A percentile compares a stretch with the other conserved stretches of the same genome.
Evolutionary conservation across 2,888 invertebrate genomes (phyloP).

Genomic region (Patella depressa): DNA sequence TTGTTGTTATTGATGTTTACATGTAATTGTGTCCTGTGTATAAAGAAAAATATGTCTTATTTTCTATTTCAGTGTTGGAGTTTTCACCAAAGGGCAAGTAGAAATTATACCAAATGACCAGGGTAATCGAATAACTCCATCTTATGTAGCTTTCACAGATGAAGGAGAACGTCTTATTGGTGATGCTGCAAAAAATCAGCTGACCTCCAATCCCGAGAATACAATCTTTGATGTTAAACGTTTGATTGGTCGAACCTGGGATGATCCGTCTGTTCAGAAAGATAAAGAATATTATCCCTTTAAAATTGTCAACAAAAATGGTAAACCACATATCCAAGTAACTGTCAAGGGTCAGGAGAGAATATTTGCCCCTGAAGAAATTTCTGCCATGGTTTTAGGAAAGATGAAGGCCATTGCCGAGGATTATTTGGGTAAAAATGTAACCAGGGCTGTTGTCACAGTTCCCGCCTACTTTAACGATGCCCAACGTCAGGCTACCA

Average conservation of each 20-base stretch:
- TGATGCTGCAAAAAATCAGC: conserved; percentile 98
- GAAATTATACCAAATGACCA: conserved; percentile 99
- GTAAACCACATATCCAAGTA: conserved; percentile 91
- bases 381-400: conserved; percentile 96
- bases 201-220: conserved; percentile 98
- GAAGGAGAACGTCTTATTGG: conserved; percentile 97
- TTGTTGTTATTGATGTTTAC: conserved; percentile 1
- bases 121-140: conserved; percentile 97
- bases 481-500: conserved; percentile 98
- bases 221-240: conserved; percentile 99
- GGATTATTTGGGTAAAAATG: conserved; percentile 93
- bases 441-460: conserved; percentile 90
- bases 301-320: conserved; percentile 88
- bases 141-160: conserved; percentile 95
- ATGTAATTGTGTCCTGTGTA: neutral
- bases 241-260: conserved; percentile 96
- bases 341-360: conserved; percentile 73
- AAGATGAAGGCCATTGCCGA: conserved; percentile 99
- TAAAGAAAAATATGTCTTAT: neutral
- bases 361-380: conserved; percentile 96
- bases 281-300: conserved; percentile 98
- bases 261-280: conserved; percentile 90
- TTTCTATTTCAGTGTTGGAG: conserved; percentile 65
- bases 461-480: conserved; percentile 99
- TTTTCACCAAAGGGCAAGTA: conserved; percentile 94